These are phyloP conservation scores for Netelia melanura DNA, from an alignment of 2,888 invertebrate species.

Conservation along the genomic window DNA sequence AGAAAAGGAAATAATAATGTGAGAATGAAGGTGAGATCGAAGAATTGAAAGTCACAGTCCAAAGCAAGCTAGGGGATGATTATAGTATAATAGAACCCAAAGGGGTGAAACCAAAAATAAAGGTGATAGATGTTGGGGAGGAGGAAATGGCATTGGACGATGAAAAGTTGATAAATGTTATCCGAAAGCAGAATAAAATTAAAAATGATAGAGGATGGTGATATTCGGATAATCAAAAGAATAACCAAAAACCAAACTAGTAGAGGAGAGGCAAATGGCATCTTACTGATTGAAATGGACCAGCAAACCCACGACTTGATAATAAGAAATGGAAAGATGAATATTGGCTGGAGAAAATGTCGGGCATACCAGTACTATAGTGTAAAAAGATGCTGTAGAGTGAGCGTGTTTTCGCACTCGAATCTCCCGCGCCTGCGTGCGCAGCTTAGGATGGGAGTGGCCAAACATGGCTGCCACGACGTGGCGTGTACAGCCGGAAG, in stretches of 20 bases:
- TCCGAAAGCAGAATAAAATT: neutral
- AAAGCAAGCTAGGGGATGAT: neutral
- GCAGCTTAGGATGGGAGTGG: too few relatives aligned
- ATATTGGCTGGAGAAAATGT: conserved; percentile 17
- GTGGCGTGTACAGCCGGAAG: too few relatives aligned
- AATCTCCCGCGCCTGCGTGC: too few relatives aligned
- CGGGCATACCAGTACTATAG: neutral
- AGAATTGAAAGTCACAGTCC: neutral
- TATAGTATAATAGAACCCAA: neutral
- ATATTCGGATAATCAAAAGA: neutral
- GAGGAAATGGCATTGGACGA: neutral
- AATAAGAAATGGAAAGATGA: neutral
- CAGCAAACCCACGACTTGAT: neutral
- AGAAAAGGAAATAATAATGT: too few relatives aligned
- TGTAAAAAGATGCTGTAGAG: conserved; percentile 30
- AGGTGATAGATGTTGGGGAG: neutral
- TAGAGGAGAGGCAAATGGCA: too few relatives aligned
- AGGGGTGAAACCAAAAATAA: neutral
- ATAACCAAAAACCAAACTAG: neutral
- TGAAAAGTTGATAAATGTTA: neutral
- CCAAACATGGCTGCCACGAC: too few relatives aligned
- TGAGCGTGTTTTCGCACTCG: too few relatives aligned
- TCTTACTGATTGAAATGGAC: neutral
- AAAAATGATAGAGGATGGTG: neutral
- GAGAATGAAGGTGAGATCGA: neutral